Conservation (phyloP, 2,797 vertebrate genomes). For the Argyrosomus regius region DNA sequence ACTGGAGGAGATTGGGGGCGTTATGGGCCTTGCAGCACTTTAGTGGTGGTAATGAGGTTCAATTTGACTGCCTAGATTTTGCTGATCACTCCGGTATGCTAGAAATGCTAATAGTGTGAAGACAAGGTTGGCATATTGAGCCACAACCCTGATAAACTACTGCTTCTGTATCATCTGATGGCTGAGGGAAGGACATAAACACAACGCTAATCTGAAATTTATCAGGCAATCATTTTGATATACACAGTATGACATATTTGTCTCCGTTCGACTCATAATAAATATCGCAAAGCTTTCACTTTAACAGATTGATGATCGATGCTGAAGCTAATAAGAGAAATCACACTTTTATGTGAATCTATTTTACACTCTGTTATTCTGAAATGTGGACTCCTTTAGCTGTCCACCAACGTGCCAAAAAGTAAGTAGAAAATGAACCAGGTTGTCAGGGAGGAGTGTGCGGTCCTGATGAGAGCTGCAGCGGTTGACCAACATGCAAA, state of each 20-base stretch:
- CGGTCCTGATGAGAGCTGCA: constrained; percentile 35
- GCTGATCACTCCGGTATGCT: not conserved
- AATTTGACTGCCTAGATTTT: not conserved
- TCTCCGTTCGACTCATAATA: constrained; percentile 4
- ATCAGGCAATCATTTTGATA: not conserved
- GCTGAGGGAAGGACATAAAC: not conserved
- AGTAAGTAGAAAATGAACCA: not conserved
- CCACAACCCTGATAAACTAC: not conserved
- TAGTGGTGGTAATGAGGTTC: not conserved
- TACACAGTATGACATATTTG: not conserved
- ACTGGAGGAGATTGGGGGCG: not conserved
- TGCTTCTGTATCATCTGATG: not conserved
- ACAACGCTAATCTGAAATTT: not conserved
- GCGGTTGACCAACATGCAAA: constrained; percentile 67
- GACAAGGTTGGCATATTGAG: not conserved
- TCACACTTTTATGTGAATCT: not conserved
- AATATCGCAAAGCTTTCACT: constrained; percentile 4
- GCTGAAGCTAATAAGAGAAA: not conserved
- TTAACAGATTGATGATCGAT: not conserved
- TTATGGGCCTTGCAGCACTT: not conserved
- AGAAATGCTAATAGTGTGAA: constrained; percentile 5
- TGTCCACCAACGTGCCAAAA: not conserved
- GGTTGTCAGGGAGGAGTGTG: not conserved
- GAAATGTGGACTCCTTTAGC: not conserved
- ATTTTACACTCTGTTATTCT: not conserved